Base-by-base conservation (phyloP, 2,113 vertebrate species). In the Gymnobelideus leadbeateri region DNA sequence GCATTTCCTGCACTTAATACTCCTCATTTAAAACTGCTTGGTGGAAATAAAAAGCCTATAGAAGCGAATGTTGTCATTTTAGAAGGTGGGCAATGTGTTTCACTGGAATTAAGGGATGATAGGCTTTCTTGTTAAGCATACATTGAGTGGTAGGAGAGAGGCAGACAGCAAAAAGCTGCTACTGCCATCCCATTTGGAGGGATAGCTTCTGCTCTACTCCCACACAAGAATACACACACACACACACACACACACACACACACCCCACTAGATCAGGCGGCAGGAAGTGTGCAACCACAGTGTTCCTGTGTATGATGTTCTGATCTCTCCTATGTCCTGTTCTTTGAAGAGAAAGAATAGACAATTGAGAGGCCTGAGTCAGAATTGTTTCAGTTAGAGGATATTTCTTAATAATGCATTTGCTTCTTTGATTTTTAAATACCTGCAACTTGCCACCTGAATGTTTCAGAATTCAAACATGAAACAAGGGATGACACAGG, bases 21-120 rank as follows among this genome's bases (percentile, higher is more conserved):
- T 95, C 95, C 89, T 91, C 49, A 4, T 94, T 94, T 93, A 91
- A 96, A 94, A 68, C 6, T 68, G 12, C 37, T 93, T 91, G 21
- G 28, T 92, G 53, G 91, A 94, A 96, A 93, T 46, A 90, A 52
- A 43, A 96, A 57, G 37, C 61, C 24, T 94, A 8, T 21, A 43
- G 68, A 84, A 84, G n/a, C 21, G n/a, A 84, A 84, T 84, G 68
- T 43, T 84, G n/a, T 23, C n/a, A 8, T 21, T 19, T 84, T 7
- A 16, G 68, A 43, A 6, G 68, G n/a, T 84, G n/a, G 68, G 23
- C 37, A 43, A 84, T 43, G 19, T 23, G 7, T 43, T 43, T 43
- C 68, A 84, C 7, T 43, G n/a, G 68, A 91, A 89, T 51, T 55
- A 46, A 54, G 25, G 4, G 49, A 91, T 31, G 46, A 6, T n/a